phyloP scores from a whole-genome alignment of 2,888 invertebrate genomes.

The Mellilla xanthometata region DNA sequence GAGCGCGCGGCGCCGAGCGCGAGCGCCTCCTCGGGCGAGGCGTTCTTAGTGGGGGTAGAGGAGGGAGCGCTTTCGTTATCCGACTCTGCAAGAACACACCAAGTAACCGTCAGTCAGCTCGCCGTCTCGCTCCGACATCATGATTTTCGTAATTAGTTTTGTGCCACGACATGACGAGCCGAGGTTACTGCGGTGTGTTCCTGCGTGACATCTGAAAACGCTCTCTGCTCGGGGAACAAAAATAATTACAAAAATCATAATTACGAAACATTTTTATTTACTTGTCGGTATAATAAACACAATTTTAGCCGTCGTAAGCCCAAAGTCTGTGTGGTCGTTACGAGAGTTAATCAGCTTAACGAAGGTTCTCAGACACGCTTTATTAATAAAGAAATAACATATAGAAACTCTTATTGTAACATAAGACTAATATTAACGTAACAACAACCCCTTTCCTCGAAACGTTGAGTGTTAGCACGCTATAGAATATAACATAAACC shows the following conservation, averaged over 20 bases:
- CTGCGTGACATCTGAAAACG: conserved; percentile 64
- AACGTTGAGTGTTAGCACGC: conserved; percentile 43
- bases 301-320: conserved; percentile 79
- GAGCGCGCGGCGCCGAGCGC: conserved; percentile 57
- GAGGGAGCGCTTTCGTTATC: conserved; percentile 88
- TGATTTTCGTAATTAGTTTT: conserved; percentile 82
- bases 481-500: conserved; percentile 1
- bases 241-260: conserved; percentile 82
- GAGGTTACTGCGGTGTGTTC: conserved; percentile 64
- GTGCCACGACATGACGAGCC: conserved; percentile 48
- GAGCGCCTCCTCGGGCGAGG: conserved; percentile 49
- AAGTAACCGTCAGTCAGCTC: conserved; percentile 56
- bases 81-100: conserved; percentile 90
- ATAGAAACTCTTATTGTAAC: conserved; percentile 67
- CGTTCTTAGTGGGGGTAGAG: conserved; percentile 77
- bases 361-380: conserved; percentile 69
- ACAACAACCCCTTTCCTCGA: conserved; percentile 72
- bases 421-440: conserved; percentile 75
- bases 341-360: conserved; percentile 69
- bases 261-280: conserved; percentile 80
- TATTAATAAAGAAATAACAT: conserved; percentile 60
- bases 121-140: conserved; percentile 35
- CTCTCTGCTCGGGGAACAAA: conserved; percentile 62
- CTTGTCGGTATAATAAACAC: conserved; percentile 79
- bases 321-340: conserved; percentile 55